Base-by-base conservation (phyloP, 2,888 invertebrate genomes). In the Drosophila kambysellisi region DNA sequence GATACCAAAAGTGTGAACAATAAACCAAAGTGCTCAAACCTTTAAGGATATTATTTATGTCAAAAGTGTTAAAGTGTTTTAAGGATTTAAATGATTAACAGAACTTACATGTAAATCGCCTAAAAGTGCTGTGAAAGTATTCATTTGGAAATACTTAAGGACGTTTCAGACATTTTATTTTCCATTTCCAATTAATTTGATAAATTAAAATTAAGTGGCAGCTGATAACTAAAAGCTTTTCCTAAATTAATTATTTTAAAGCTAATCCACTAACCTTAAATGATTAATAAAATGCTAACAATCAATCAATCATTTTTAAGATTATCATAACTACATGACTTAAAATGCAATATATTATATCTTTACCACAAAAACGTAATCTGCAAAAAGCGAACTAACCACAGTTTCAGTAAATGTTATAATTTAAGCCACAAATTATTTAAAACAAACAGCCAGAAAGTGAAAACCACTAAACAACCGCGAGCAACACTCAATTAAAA, bases 401-500 rank as follows among this genome's bases (percentile, higher is more conserved):
- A 30, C 56, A 62, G 20, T 20, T 70, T 33, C 70, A 70, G 37
- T 62, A 53, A 76, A 79, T 79, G 58, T 54, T 46, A 61, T 54
- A 58, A 52, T 79, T 79, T 79, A 39, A 52, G 46, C 56, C 60
- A 63, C 46, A 56, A 61, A 60, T 46, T 54, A 74, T 63, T 53
- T 63, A 63, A 63, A 63, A 59, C 61, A 65, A 69, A 56, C 56
- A 74, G 70, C 50, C 53, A 68, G 61, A 72, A 65, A 81, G 50
- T 46, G 63, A 52, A 62, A 70, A 63, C 73, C 52, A 66, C 43
- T 53, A 51, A 69, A 48, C 54, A 63, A 68, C 82, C 82, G 59
- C 82, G 69, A 62, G 68, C 57, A 74, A 69, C 74, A 70, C 64
- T 74, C 82, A 56, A 83, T 87, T 84, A 73, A 62, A 61, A 57